Conservation (phyloP, 2,797 vertebrate genomes). For the Malacoraja senta region DNA sequence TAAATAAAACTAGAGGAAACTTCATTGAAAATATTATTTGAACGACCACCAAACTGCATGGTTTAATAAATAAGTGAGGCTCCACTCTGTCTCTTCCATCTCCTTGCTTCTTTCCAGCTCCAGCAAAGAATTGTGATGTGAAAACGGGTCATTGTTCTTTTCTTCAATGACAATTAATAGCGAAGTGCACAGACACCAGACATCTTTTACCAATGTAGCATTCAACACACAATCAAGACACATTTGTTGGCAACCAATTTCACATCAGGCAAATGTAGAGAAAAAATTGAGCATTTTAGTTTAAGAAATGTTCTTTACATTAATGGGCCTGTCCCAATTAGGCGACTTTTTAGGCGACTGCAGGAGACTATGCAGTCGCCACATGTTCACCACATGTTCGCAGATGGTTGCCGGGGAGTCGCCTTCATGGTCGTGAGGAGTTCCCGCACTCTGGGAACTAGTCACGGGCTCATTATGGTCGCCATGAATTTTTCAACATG, state of each 20-base stretch:
- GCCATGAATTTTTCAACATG: no score
- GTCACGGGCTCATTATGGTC: no score
- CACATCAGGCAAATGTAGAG: not conserved
- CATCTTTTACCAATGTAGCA: no score
- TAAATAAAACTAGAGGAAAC: not conserved
- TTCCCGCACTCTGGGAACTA: no score
- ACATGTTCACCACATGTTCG: no score
- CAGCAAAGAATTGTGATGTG: not conserved
- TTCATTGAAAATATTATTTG: not conserved
- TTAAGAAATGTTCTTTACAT: not conserved
- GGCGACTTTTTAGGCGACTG: no score
- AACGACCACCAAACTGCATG: not conserved
- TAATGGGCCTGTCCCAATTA: no score
- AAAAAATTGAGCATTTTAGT: not conserved
- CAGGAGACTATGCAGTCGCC: not conserved
- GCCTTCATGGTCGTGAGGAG: no score
- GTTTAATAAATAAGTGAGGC: not conserved
- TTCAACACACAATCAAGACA: not conserved
- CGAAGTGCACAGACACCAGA: not conserved
- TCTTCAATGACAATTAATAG: not conserved
- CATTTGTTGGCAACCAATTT: not conserved
- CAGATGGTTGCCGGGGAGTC: no score
- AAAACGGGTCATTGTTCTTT: not conserved
- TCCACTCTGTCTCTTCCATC: conserved; percentile 7
- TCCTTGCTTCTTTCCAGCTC: not conserved